Base-by-base conservation (phyloP, 2,888 invertebrate species). In the Hirtodrosophila confusa region DNA sequence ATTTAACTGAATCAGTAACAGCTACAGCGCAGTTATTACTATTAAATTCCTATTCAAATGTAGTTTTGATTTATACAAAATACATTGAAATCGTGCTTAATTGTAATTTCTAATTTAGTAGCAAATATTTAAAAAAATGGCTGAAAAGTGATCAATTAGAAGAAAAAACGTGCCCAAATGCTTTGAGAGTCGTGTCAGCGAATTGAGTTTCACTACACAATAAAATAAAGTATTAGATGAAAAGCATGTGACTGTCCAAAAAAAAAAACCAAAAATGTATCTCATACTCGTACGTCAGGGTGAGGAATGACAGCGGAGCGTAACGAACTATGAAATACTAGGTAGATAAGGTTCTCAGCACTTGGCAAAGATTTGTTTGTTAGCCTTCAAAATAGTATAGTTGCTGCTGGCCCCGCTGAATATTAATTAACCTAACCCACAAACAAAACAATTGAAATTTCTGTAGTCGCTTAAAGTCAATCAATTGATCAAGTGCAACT, bases 391-490 rank as follows among this genome's bases (percentile, higher is more conserved):
- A 27, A 4, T 5, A 23, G 9, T 17, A n/a, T n/a, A n/a, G n/a
- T 39, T 12, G 9, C 11, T 3, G 4, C 8, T 1, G 23, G 7
- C 24, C 17, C 43, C 41, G 12, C 29, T 35, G 29, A 8, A 56
- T 67, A 31, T 66, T 60, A 49, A 68, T 68, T 54, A 68, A 67
- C 54, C 8, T 8, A 45, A 9, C 7, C 23, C 40, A 60, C 44
- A 76, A 74, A 70, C 79, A 74, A 77, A 65, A 55, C 85, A 82
- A 85, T 80, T 80, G 60, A 80, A 54, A 58, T 44, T 57, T 48
- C 29, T 39, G 54, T 27, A 17, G 36, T 23, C 17, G 36, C 33
- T 40, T 53, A 65, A 35, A 33, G 70, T 73, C 48, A 62, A 75
- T 80, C 82, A 78, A 80, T 84, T 73, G 80, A 76, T 61, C 55